Conservation (phyloP, 1,140 invertebrate species). For the Achroia grisella region DNA sequence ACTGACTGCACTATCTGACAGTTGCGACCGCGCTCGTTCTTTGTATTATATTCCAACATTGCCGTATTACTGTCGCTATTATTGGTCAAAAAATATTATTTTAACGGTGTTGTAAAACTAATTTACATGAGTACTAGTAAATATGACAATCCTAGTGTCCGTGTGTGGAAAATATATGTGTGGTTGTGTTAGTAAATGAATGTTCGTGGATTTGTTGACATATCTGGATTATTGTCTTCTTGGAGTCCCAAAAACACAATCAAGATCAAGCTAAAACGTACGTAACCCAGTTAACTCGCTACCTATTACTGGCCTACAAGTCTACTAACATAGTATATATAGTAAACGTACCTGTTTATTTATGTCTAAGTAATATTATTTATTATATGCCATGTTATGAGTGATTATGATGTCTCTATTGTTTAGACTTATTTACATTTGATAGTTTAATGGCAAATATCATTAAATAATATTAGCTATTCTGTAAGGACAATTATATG, state of each 20-base stretch:
- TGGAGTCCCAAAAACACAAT: conserved; percentile 65
- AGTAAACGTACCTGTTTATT: no score
- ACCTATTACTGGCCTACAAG: not conserved
- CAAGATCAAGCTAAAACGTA: conserved; percentile 70
- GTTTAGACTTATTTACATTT: no score
- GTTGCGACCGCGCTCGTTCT: conserved; percentile 46
- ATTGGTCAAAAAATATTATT: not conserved
- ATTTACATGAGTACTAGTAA: conserved; percentile 8
- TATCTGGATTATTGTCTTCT: conserved; percentile 54
- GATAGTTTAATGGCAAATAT: no score
- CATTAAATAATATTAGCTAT: no score
- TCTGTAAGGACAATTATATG: no score
- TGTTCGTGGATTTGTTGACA: conserved; percentile 57
- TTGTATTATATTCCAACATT: conserved; percentile 37
- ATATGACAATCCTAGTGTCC: not conserved
- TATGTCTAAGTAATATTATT: no score
- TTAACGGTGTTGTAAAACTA: conserved; percentile 3
- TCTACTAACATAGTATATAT: not conserved
- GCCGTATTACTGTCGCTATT: conserved; percentile 9
- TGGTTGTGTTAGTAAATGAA: conserved; percentile 66
- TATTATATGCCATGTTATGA: no score
- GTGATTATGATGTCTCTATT: no score
- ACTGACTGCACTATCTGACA: conserved; percentile 40
- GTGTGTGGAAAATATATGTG: conserved; percentile 32
- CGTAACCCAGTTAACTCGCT: conserved; percentile 22